These are phyloP conservation scores for Leucophenga varia DNA, from an alignment of 1,140 invertebrate species.

Conservation along the genomic window DNA sequence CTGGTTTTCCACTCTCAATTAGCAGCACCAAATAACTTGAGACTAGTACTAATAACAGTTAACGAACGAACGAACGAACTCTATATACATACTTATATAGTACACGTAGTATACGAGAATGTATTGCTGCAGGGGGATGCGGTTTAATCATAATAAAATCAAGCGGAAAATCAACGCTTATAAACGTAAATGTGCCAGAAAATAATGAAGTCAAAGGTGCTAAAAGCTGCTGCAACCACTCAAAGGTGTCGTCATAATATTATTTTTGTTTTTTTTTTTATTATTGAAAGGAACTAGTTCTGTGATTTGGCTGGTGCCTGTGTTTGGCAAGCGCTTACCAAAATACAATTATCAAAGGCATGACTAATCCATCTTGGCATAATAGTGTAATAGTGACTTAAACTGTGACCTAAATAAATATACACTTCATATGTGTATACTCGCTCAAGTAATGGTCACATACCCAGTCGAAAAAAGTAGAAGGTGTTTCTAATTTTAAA, in stretches of 20 bases:
- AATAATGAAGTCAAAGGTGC: constrained; percentile 27
- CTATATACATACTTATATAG: constrained; percentile 30
- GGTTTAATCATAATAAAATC: too few relatives aligned
- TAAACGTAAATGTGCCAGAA: constrained; percentile 19
- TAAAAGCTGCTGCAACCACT: constrained; percentile 18
- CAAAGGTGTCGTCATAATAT: constrained; percentile 13
- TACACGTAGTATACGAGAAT: constrained; percentile 18
- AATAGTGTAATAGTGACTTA: too few relatives aligned
- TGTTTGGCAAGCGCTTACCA: neutral
- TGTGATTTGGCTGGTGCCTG: neutral
- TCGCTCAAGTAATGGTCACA: too few relatives aligned
- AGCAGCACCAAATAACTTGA: constrained; percentile 27
- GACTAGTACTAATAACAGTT: too few relatives aligned
- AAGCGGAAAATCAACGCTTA: too few relatives aligned
- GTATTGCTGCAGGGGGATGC: neutral
- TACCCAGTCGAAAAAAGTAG: too few relatives aligned
- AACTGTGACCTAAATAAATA: too few relatives aligned
- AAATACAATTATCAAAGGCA: neutral
- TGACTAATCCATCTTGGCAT: neutral
- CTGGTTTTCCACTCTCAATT: constrained; percentile 22
- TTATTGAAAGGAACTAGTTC: neutral
- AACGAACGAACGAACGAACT: too few relatives aligned
- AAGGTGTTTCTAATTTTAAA: too few relatives aligned
- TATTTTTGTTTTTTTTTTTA: constrained; percentile 14
- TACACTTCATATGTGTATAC: too few relatives aligned